These are phyloP conservation scores for Cyanistes caeruleus DNA, from an alignment of 2,113 vertebrate species.

Conservation along the genomic window DNA sequence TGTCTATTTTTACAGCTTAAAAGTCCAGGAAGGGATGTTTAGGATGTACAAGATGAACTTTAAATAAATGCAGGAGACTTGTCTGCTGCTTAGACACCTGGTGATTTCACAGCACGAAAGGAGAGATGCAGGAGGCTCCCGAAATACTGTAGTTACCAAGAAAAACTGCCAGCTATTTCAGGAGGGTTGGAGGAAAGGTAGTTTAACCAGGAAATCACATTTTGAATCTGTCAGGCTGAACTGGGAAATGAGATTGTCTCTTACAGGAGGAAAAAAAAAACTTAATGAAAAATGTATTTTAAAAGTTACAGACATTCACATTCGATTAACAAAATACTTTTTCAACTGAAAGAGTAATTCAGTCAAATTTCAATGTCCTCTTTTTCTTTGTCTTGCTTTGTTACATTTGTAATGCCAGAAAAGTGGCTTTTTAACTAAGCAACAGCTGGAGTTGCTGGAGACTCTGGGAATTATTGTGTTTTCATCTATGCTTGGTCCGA, in stretches of 20 bases:
- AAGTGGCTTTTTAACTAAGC: constrained; percentile 37
- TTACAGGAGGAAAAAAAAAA: not conserved
- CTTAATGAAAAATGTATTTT: not conserved
- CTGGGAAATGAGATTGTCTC: not conserved
- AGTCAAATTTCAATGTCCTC: not conserved
- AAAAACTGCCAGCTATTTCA: not conserved
- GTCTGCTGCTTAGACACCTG: not conserved
- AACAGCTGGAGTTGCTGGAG: constrained; percentile 25
- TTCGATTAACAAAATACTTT: not conserved
- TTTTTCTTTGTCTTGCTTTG: constrained; percentile 9
- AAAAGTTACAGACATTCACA: not conserved
- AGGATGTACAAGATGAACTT: not conserved
- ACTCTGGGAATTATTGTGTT: constrained; percentile 12
- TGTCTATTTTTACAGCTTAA: not conserved
- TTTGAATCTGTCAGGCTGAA: not conserved
- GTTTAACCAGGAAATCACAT: not conserved
- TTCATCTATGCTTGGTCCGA: not conserved
- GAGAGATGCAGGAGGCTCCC: not conserved
- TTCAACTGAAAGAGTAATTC: not conserved
- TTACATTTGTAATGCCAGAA: not conserved
- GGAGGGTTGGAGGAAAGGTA: not conserved
- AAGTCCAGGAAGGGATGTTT: not conserved
- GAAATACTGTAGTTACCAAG: not conserved
- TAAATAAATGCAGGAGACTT: not conserved
- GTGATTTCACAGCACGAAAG: not conserved